Conservation (phyloP, 2,888 invertebrate genomes). For the Sesamia inferens region DNA sequence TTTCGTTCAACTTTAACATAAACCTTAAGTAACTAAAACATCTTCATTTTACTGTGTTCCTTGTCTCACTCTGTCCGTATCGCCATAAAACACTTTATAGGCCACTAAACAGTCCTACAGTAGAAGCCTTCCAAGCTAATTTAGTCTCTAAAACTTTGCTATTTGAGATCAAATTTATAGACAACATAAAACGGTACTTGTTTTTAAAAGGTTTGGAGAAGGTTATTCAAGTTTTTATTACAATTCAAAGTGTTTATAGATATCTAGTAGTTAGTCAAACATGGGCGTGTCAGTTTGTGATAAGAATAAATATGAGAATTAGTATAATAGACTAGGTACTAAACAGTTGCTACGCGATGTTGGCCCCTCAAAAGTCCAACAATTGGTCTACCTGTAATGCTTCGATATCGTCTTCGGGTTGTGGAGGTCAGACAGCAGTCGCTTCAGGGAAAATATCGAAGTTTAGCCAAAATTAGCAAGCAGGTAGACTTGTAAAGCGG, state of each 20-base stretch:
- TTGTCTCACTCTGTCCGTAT: constrained; percentile 40
- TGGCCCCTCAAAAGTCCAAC: too few relatives aligned
- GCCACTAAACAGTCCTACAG: constrained; percentile 38
- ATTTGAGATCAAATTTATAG: constrained; percentile 39
- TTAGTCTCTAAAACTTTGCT: constrained; percentile 31
- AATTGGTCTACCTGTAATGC: too few relatives aligned
- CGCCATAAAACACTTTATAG: constrained; percentile 55
- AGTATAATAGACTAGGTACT: neutral
- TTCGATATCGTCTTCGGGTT: too few relatives aligned
- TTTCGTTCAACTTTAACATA: constrained; percentile 41
- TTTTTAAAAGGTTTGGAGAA: constrained; percentile 39
- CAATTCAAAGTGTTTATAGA: constrained; percentile 12
- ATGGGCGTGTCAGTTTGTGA: neutral
- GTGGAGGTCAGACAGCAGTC: too few relatives aligned
- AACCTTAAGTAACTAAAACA: constrained; percentile 51
- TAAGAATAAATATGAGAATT: neutral
- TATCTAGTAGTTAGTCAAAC: neutral
- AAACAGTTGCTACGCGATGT: too few relatives aligned
- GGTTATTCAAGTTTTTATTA: constrained; percentile 35
- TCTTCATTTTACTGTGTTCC: constrained; percentile 38
- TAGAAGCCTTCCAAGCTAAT: constrained; percentile 36
- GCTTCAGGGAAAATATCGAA: too few relatives aligned
- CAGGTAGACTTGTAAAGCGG: too few relatives aligned
- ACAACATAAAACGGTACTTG: constrained; percentile 13
- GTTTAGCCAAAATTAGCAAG: too few relatives aligned